Base-by-base conservation (phyloP, 2,888 invertebrate genomes). In the Thelaira solivaga region DNA sequence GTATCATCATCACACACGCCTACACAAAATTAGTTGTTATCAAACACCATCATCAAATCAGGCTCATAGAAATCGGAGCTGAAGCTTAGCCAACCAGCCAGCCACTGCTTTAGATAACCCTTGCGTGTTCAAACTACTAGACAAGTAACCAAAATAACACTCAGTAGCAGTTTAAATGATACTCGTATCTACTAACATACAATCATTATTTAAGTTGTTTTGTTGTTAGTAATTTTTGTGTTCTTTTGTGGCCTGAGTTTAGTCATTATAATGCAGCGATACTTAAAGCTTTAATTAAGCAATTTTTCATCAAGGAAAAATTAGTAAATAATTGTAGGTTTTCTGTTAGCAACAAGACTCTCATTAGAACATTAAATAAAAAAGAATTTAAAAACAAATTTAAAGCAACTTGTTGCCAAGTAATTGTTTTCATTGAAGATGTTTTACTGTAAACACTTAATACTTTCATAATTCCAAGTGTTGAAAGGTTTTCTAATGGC, bases 1-100 rank as follows among this genome's bases (percentile, higher is more conserved):
- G 43, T 43, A 45, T 51, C 69, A 71, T 64, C 68, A 68, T 62
- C 45, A 68, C 75, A 61, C 68, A 68, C 29, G 55, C 75, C 61
- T 45, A 41, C n/a, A n/a, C n/a, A 34, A 75, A 76, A 41, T 24
- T 36, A 47, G 43, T 49, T 49, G 62, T 62, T 69, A 69, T 69
- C 75, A 49, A 49, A 69, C 61, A 62, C 18, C 55, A 69, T 47
- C 69, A 36, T 8, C 45, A 8, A n/a, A n/a, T n/a, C n/a, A n/a
- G n/a, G n/a, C n/a, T 39, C 8, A 20, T 34, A 41, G 5, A 39
- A 47, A 13, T 24, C 18, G 22, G 24, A 47, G 61, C 11, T 49
- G 24, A 39, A 59, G 24, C 47, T 13, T 7, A 47, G 47, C 26
- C 11, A 47, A 39, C 10, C 11, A 47, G 47, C 26, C 11, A 47